A percentile compares a stretch with the other conserved stretches of the same genome.
Evolutionary conservation across 2,797 vertebrate genomes (phyloP).

Genomic region (Tamandua tetradactyla): DNA sequence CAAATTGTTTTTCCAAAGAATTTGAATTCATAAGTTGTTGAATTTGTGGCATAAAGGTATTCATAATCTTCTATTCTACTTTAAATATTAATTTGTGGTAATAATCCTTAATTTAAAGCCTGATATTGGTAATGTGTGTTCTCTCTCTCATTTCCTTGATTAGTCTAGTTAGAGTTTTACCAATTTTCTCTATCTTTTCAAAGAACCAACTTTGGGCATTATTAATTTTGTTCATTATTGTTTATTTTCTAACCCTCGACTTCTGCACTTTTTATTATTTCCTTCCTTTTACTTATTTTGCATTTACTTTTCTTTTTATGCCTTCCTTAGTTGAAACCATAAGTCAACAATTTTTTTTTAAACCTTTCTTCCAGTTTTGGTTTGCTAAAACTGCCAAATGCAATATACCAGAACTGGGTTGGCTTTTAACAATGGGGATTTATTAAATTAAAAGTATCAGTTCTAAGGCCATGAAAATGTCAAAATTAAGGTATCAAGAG

Average conservation of each 20-base stretch:
- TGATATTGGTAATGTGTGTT: not conserved
- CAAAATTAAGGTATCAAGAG: too few relatives aligned
- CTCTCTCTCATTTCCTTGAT: not conserved
- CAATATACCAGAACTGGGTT: too few relatives aligned
- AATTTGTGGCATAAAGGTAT: not conserved
- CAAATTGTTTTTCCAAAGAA: not conserved
- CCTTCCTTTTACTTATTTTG: not conserved
- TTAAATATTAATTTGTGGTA: not conserved
- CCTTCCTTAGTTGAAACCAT: not conserved
- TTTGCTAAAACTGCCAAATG: too few relatives aligned
- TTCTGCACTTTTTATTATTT: not conserved
- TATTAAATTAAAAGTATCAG: too few relatives aligned
- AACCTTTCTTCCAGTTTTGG: too few relatives aligned
- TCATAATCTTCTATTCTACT: not conserved
- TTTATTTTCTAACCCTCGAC: not conserved
- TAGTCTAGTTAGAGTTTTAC: not conserved
- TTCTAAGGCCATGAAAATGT: too few relatives aligned
- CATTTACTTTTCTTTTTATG: conserved; percentile 17
- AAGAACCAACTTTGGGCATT: not conserved
- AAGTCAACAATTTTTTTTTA: not conserved
- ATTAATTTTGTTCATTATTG: not conserved
- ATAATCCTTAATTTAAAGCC: not conserved
- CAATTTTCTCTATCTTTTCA: not conserved
- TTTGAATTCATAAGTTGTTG: not conserved
- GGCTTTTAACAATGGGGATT: too few relatives aligned